These are phyloP conservation scores for Rhodinocichla rosea DNA, from an alignment of 2,113 vertebrate genomes.

Conservation along the genomic window DNA sequence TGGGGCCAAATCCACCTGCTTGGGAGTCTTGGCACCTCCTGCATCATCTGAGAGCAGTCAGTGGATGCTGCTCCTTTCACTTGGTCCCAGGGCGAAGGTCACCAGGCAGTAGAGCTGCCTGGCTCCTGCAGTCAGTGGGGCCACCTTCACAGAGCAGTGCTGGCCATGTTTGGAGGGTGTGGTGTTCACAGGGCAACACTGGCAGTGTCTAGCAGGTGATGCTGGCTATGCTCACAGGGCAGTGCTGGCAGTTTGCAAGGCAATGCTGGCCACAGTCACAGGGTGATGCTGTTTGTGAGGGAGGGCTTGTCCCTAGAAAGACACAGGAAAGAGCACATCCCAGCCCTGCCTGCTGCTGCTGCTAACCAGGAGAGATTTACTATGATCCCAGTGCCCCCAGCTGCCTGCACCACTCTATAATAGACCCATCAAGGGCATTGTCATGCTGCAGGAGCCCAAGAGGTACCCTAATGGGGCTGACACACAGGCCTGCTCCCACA, in stretches of 20 bases:
- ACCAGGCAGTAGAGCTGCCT: background rate
- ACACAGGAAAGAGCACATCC: fast-evolving
- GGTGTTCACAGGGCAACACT: background rate
- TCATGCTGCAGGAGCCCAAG: background rate
- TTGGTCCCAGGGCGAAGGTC: background rate
- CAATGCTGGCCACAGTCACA: background rate
- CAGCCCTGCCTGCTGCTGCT: background rate
- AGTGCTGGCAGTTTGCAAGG: background rate
- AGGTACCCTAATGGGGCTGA: background rate
- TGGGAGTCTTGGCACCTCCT: background rate
- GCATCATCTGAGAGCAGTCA: background rate
- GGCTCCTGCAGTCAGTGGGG: background rate
- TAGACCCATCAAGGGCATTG: slow-evolving; percentile 11
- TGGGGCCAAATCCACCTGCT: background rate
- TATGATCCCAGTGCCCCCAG: background rate
- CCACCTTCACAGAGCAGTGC: fast-evolving
- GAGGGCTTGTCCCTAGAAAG: background rate
- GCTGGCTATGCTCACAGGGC: background rate
- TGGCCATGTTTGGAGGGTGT: background rate
- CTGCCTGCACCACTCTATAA: background rate
- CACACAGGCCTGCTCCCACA: fast-evolving
- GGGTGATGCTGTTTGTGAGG: background rate
- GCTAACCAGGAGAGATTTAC: background rate
- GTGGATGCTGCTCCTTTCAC: background rate
- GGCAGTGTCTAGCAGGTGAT: background rate